These are phyloP conservation scores for Amyelois transitella DNA, from an alignment of 1,140 invertebrate species.

Conservation along the genomic window DNA sequence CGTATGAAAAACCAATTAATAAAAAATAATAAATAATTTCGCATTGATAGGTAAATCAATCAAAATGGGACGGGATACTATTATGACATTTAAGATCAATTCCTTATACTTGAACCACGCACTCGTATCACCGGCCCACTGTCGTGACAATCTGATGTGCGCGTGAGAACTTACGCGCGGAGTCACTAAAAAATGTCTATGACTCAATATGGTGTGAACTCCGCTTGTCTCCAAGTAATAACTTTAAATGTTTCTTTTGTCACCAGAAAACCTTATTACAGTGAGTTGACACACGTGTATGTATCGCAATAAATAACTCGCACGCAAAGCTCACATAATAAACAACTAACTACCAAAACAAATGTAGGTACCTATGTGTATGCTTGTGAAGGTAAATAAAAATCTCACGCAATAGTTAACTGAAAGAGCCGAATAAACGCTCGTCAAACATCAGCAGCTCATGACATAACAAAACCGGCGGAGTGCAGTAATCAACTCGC, in stretches of 20 bases:
- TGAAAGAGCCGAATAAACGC: conserved; percentile 24
- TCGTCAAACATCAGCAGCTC: conserved; percentile 41
- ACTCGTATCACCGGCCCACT: conserved; percentile 26
- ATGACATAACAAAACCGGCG: conserved; percentile 40
- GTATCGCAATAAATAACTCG: neutral
- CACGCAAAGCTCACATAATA: conserved; percentile 3
- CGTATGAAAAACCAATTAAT: no score
- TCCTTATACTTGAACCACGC: neutral
- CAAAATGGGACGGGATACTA: neutral
- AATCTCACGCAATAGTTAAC: conserved; percentile 30
- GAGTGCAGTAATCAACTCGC: conserved; percentile 39
- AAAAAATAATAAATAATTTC: no score
- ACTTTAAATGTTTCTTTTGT: conserved; percentile 7
- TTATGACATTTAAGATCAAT: neutral
- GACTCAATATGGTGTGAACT: conserved; percentile 43
- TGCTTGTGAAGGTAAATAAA: conserved; percentile 25
- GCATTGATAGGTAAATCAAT: no score
- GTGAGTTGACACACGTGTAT: neutral
- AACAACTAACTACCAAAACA: conserved; percentile 10
- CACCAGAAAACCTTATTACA: conserved; percentile 4
- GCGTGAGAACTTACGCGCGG: conserved; percentile 50
- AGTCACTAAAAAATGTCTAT: conserved; percentile 37
- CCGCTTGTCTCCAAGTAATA: conserved; percentile 5
- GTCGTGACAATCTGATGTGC: conserved; percentile 44
- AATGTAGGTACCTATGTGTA: conserved; percentile 20